phyloP scores from a whole-genome alignment of 2,113 vertebrate species.

The Eonycteris spelaea region DNA sequence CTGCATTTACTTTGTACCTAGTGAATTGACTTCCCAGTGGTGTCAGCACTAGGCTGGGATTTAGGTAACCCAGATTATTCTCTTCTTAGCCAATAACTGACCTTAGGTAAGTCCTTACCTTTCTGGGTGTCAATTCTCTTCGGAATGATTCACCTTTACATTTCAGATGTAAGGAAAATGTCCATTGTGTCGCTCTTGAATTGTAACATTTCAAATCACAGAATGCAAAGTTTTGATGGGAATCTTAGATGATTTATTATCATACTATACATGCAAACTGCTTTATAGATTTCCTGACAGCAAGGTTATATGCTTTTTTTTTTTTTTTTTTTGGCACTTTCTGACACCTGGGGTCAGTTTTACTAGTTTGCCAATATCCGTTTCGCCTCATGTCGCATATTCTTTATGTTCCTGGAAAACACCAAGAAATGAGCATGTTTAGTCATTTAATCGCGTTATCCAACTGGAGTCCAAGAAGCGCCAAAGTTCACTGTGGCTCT shows the following conservation, averaged over 20 bases:
- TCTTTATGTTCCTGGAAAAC: conserved; percentile 4
- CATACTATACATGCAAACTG: conserved; percentile 73
- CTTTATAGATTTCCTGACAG: conserved; percentile 61
- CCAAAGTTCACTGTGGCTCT: not conserved
- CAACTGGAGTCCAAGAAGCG: not conserved
- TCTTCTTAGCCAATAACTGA: not conserved
- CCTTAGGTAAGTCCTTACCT: not conserved
- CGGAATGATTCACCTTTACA: not conserved
- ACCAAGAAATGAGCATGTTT: not conserved
- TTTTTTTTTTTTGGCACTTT: not conserved
- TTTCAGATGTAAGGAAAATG: not conserved
- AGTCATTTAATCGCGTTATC: not conserved
- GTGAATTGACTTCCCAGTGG: not conserved
- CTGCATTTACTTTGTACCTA: not conserved
- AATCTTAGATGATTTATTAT: conserved; percentile 76
- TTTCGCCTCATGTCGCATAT: not conserved
- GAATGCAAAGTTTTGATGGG: conserved; percentile 49
- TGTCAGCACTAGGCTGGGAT: not conserved
- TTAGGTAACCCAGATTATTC: not conserved
- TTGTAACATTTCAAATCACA: conserved; percentile 60
- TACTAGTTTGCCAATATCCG: not conserved
- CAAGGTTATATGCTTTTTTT: conserved; percentile 40
- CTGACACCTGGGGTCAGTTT: not conserved
- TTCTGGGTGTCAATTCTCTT: not conserved
- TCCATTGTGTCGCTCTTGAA: not conserved